A percentile compares a stretch with the other conserved stretches of the same genome.
Evolutionary conservation across 2,797 vertebrate genomes (phyloP).

Genomic region (Lagodon rhomboides): DNA sequence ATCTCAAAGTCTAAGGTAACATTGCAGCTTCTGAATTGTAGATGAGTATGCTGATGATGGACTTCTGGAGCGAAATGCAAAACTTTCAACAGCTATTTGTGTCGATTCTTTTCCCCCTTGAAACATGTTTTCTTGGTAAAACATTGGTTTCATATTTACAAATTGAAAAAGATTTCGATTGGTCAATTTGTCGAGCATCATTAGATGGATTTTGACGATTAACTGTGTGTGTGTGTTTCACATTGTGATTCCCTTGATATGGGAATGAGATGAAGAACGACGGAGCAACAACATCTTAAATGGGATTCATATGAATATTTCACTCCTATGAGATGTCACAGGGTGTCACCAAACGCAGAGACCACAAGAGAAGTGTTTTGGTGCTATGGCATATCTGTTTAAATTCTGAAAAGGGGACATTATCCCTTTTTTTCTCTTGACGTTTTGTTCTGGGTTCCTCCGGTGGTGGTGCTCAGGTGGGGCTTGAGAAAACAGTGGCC

Average conservation of each 20-base stretch:
- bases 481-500: constrained; percentile 71
- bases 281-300: constrained; percentile 80
- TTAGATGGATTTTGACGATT: constrained; percentile 75
- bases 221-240: constrained; percentile 63
- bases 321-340: constrained; percentile 63
- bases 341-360: constrained; percentile 69
- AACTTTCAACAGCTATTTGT: constrained; percentile 34
- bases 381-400: constrained; percentile 67
- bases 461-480: constrained; percentile 74
- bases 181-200: constrained; percentile 36
- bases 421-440: constrained; percentile 56
- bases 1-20: constrained; percentile 56
- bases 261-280: constrained; percentile 58
- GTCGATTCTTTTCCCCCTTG: background rate
- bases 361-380: constrained; percentile 67
- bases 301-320: constrained; percentile 75
- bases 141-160: constrained; percentile 9
- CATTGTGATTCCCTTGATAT: constrained; percentile 66
- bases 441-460: constrained; percentile 61
- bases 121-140: constrained; percentile 17
- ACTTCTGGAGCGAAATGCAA: constrained; percentile 26
- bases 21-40: constrained; percentile 48
- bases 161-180: constrained; percentile 44
- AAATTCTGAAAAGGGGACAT: constrained; percentile 70
- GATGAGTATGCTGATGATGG: constrained; percentile 29